phyloP scores from a whole-genome alignment of 2,888 invertebrate species.

The Parnassius glacialis region DNA sequence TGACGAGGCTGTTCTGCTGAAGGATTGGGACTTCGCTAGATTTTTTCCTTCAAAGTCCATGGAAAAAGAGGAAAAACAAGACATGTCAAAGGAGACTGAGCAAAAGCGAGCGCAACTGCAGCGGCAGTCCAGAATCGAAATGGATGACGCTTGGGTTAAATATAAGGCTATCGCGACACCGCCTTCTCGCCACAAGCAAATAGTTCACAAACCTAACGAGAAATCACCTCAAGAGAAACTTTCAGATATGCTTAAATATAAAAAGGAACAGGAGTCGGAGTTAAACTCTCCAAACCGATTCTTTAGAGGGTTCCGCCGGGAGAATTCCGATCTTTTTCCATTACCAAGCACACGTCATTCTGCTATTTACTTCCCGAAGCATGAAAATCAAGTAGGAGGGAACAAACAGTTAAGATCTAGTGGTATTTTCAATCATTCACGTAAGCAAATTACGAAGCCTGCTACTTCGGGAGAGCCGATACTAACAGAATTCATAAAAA shows the following conservation, averaged over 20 bases:
- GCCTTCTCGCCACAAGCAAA: slow-evolving; percentile 64
- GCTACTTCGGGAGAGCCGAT: slow-evolving; percentile 83
- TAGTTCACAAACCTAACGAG: slow-evolving; percentile 58
- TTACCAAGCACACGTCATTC: slow-evolving; percentile 87
- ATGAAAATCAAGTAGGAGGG: slow-evolving; percentile 69
- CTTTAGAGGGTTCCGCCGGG: slow-evolving; percentile 89
- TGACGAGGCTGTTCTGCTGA: slow-evolving; percentile 89
- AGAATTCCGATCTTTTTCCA: slow-evolving; percentile 92
- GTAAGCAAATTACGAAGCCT: slow-evolving; percentile 77
- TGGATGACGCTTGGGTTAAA: slow-evolving; percentile 72
- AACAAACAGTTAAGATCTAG: slow-evolving; percentile 82
- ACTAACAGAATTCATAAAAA: slow-evolving; percentile 85
- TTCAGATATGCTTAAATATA: slow-evolving; percentile 79
- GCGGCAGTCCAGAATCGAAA: slow-evolving; percentile 69
- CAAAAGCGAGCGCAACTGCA: slow-evolving; percentile 64
- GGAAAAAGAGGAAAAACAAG: slow-evolving; percentile 59
- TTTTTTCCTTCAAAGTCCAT: slow-evolving; percentile 85
- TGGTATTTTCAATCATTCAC: slow-evolving; percentile 85
- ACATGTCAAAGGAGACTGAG: slow-evolving; percentile 65
- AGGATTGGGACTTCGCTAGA: slow-evolving; percentile 93
- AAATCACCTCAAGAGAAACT: slow-evolving; percentile 71
- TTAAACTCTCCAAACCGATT: slow-evolving; percentile 86
- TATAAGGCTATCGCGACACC: slow-evolving; percentile 71
- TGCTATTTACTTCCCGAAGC: slow-evolving; percentile 83
- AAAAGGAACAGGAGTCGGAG: slow-evolving; percentile 87